Conservation (phyloP, 2,797 vertebrate genomes). For the Urophycis tenuis region DNA sequence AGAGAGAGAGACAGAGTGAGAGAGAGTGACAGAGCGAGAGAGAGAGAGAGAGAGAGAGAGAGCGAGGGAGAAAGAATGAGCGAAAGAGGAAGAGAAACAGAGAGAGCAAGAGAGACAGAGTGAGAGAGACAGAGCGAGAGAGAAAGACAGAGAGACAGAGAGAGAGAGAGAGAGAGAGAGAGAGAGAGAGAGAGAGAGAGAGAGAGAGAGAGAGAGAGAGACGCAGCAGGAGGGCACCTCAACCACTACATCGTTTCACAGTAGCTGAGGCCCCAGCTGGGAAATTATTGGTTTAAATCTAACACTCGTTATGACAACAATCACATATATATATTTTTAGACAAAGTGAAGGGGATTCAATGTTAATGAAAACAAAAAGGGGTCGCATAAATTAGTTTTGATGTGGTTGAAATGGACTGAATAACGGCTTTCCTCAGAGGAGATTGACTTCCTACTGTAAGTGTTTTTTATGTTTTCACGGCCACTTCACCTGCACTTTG, state of each 20-base stretch:
- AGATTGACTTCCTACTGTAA: neutral
- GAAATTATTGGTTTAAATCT: neutral
- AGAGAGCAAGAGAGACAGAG: neutral
- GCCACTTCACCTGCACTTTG: too few species aligned
- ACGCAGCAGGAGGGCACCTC: neutral
- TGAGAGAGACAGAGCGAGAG: too few species aligned
- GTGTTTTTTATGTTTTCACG: too few species aligned
- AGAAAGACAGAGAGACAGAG: too few species aligned
- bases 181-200: neutral
- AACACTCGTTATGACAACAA: neutral
- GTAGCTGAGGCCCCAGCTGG: neutral
- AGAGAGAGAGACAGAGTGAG: neutral
- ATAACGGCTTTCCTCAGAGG: neutral
- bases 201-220: neutral
- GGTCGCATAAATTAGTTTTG: neutral
- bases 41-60: neutral
- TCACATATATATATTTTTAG: neutral
- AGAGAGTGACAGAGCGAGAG: neutral
- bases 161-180: neutral
- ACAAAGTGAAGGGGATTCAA: neutral
- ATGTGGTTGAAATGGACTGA: neutral
- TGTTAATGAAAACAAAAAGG: neutral
- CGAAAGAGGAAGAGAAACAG: neutral
- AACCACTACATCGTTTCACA: too few species aligned
- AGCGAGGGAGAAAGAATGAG: neutral